These are phyloP conservation scores for Macheiramphus alcinus DNA, from an alignment of 2,113 vertebrate species.

Conservation along the genomic window DNA sequence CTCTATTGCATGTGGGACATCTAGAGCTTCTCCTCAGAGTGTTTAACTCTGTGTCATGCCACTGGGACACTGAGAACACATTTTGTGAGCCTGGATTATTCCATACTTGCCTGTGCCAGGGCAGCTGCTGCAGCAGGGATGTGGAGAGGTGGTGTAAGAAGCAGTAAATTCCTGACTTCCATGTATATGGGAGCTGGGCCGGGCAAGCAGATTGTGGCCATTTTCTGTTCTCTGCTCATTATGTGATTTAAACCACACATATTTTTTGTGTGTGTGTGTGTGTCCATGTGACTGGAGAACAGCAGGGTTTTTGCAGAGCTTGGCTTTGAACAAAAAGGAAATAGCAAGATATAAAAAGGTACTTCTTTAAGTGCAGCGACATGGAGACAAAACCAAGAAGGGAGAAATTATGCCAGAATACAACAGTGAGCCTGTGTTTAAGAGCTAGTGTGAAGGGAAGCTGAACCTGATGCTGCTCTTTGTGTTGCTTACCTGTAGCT, in stretches of 20 bases:
- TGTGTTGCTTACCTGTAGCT: neutral
- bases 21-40: neutral
- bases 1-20: neutral
- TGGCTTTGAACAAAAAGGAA: neutral
- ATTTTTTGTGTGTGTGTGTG: neutral
- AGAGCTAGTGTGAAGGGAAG: neutral
- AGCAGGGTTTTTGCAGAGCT: neutral
- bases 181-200: neutral
- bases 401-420: neutral
- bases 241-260: rapidly evolving
- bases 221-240: neutral
- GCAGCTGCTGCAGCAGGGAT: neutral
- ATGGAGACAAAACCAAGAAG: neutral
- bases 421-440: neutral
- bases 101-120: rapidly evolving
- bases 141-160: neutral
- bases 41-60: rapidly evolving
- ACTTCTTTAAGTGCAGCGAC: neutral
- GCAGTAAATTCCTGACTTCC: neutral
- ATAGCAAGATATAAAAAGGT: neutral
- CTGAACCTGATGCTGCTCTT: neutral
- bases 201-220: neutral
- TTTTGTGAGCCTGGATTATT: neutral
- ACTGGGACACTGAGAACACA: rapidly evolving
- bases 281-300: neutral